phyloP scores from a whole-genome alignment of 2,888 invertebrate genomes.

The Andrena bicolor region DNA sequence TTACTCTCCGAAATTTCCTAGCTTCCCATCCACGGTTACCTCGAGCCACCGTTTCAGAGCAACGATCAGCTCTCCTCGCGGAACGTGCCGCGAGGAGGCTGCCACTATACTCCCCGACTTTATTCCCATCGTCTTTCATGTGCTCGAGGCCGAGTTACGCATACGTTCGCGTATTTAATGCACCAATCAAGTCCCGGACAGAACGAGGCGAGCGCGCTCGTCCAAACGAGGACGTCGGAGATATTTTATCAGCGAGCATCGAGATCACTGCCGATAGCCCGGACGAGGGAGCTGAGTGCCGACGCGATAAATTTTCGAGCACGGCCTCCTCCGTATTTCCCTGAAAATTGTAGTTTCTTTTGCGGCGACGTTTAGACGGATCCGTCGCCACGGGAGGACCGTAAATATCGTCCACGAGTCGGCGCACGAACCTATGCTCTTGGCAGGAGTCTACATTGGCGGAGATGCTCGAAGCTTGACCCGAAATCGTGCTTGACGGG shows the following conservation, averaged over 20 bases:
- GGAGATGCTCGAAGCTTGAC: too few species aligned
- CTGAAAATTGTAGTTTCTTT: conserved; percentile 17
- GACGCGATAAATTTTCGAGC: conserved; percentile 47
- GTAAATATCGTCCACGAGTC: background rate
- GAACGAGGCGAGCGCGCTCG: conserved; percentile 51
- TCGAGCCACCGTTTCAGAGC: background rate
- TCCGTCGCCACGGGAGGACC: background rate
- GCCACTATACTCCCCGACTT: conserved; percentile 30
- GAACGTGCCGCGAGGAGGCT: background rate
- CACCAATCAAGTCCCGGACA: conserved; percentile 57
- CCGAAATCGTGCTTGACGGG: too few species aligned
- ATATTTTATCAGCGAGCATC: conserved; percentile 61
- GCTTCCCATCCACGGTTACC: background rate
- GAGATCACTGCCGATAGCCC: conserved; percentile 61
- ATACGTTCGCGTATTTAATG: conserved; percentile 61
- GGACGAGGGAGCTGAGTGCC: conserved; percentile 5
- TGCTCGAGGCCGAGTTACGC: conserved; percentile 29
- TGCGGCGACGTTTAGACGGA: background rate
- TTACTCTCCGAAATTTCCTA: background rate
- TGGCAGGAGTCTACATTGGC: too few species aligned
- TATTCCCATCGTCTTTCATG: conserved; percentile 17
- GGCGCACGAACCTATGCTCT: too few species aligned
- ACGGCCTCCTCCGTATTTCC: conserved; percentile 31
- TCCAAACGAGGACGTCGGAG: conserved; percentile 47
- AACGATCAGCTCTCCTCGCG: conserved; percentile 6